Evolutionary conservation across 2,113 vertebrate genomes (phyloP), one percentile per base, ranked within the genome.

Genomic region (Ochotona curzoniae): DNA sequence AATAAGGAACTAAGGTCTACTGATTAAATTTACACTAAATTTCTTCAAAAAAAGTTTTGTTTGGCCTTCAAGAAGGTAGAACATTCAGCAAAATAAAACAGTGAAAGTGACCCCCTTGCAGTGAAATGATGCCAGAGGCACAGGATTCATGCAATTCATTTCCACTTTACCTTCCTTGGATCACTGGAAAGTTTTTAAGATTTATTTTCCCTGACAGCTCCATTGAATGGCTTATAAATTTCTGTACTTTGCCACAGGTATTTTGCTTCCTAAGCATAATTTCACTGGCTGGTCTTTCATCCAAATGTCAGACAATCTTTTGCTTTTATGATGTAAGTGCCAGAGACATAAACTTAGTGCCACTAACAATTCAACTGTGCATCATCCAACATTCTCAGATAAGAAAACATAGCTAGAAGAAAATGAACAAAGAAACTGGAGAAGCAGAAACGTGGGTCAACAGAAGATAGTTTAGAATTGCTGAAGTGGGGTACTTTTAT

Each of bases 211-310:
- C 54, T n/a, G 79, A 35, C 10, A 64, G 78, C 26, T 32, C 74
- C 67, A 75, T 47, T 60, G 30, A 32, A 44, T 49, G 26, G 49
- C 63, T 54, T 79, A 83, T 73, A 73, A 63, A 93, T 76, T 75
- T 69, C 66, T 78, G 70, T 13, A 74, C 47, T 49, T 67, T 49
- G 18, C 87, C 60, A 21, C 32, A 82, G 70, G 28, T n/a, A 75
- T 76, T 87, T 81, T 91, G 80, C 91, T 93, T 87, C 67, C 75
- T 78, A 49, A 94, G 94, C 74, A 91, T 66, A 57, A 83, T 90
- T 87, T 67, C 61, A n/a, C 70, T n/a, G 71, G 26, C 47, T 54
- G 60, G 63, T 47, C 78, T 79, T 70, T 61, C 32, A 87, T 75
- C 70, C 66, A 93, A 61, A 84, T 80, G 78, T 63, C 85, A 96